phyloP scores from a whole-genome alignment of 2,888 invertebrate genomes.

The Ommatoiulus sabulosus region DNA sequence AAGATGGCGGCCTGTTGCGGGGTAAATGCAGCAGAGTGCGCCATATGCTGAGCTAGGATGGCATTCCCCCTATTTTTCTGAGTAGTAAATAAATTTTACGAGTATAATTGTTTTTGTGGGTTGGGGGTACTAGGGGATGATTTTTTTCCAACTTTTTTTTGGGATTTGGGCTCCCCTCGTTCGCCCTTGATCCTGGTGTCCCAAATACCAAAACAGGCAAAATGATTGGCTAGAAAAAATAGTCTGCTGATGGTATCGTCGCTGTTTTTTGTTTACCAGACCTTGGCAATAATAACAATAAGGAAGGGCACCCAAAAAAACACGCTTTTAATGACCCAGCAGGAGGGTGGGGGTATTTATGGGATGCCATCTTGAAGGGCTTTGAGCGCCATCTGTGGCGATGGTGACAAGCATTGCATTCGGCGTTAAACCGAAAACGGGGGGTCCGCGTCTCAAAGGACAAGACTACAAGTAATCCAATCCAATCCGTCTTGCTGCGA shows the following conservation, averaged over 20 bases:
- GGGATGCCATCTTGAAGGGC: not conserved
- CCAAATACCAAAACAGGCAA: slow-evolving; percentile 2
- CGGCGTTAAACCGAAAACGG: too few relatives aligned
- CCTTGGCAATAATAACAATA: slow-evolving; percentile 34
- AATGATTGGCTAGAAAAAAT: slow-evolving; percentile 31
- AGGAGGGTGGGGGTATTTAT: slow-evolving; percentile 32
- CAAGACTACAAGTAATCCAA: too few relatives aligned
- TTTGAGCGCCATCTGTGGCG: not conserved
- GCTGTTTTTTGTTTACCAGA: slow-evolving; percentile 34
- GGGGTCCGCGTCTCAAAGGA: too few relatives aligned
- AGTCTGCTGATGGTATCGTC: slow-evolving; percentile 23
- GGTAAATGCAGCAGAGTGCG: not conserved
- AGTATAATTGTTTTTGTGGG: slow-evolving; percentile 34
- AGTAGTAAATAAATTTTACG: slow-evolving; percentile 20
- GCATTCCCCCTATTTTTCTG: slow-evolving; percentile 14
- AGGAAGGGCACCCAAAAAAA: slow-evolving; percentile 34
- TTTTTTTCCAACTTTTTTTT: not conserved
- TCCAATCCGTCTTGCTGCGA: too few relatives aligned
- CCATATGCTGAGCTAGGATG: not conserved
- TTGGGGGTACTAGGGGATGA: not conserved
- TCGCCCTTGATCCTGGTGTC: slow-evolving; percentile 27
- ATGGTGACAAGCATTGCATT: not conserved
- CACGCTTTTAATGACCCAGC: not conserved
- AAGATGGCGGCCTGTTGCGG: not conserved
- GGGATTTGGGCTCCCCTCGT: not conserved